Percentiles rank a stretch among this genome's conserved stretches.
Evolutionary conservation across 2,888 invertebrate genomes (phyloP).

Genomic region (Diaperis boleti): DNA sequence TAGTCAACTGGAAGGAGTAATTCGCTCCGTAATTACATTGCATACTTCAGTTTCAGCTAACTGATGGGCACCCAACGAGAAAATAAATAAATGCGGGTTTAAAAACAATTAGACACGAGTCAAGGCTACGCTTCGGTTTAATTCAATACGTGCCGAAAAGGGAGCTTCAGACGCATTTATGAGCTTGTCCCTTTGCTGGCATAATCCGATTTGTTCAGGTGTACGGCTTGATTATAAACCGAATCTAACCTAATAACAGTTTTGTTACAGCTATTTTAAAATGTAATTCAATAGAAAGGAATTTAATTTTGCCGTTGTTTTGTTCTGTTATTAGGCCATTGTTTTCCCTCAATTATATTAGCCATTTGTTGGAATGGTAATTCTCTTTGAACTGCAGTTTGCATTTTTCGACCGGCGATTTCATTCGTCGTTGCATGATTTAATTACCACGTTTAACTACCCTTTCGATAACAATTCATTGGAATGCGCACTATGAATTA

Average conservation of each 20-base stretch:
- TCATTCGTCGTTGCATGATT: slow-evolving; percentile 23
- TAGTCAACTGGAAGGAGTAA: no score
- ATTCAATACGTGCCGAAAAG: slow-evolving; percentile 22
- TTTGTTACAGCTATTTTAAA: slow-evolving; percentile 32
- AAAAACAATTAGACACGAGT: slow-evolving; percentile 14
- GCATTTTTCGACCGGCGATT: slow-evolving; percentile 29
- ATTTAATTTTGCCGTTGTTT: slow-evolving; percentile 33
- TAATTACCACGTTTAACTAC: slow-evolving; percentile 25
- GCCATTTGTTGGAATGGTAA: slow-evolving; percentile 29
- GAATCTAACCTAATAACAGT: slow-evolving; percentile 33
- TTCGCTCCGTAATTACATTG: no score
- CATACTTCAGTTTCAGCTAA: no score
- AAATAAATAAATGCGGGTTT: slow-evolving; percentile 4
- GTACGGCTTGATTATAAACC: slow-evolving; percentile 24
- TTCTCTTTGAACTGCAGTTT: slow-evolving; percentile 34
- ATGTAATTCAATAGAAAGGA: slow-evolving; percentile 31
- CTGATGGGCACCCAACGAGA: no score
- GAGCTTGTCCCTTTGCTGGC: slow-evolving; percentile 23
- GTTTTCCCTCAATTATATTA: slow-evolving; percentile 37
- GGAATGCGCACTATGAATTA: slow-evolving; percentile 5
- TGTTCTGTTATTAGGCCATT: slow-evolving; percentile 29
- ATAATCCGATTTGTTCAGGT: slow-evolving; percentile 32
- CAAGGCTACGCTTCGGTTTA: slow-evolving; percentile 18
- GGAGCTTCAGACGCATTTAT: slow-evolving; percentile 23
- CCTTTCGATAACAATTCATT: slow-evolving; percentile 16